These are phyloP conservation scores for Chironomus riparius DNA, from an alignment of 2,888 invertebrate species.

Conservation along the genomic window DNA sequence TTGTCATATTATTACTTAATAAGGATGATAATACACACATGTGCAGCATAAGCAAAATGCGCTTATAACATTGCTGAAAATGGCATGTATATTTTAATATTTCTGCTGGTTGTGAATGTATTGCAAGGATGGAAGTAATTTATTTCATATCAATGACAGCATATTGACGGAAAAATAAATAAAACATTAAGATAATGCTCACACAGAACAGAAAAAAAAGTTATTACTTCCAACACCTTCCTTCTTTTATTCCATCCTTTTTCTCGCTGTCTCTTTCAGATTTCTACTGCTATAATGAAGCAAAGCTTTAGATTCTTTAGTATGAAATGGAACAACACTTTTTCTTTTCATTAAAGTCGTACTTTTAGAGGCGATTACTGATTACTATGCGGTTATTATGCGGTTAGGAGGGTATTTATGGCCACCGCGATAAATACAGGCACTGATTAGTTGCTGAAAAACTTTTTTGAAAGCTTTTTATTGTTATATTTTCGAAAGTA, in stretches of 20 bases:
- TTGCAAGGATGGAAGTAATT: conserved; percentile 6
- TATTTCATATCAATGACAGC: not conserved
- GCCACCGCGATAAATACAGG: too few relatives aligned
- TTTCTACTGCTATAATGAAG: not conserved
- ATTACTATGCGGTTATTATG: too few relatives aligned
- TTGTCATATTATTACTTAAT: too few relatives aligned
- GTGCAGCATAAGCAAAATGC: not conserved
- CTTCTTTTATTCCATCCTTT: not conserved
- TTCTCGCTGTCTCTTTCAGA: not conserved
- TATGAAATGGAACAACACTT: too few relatives aligned
- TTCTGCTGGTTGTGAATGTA: not conserved
- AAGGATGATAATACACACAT: not conserved
- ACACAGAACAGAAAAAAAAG: not conserved
- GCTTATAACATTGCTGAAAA: not conserved
- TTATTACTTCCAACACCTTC: conserved; percentile 11
- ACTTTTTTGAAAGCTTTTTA: too few relatives aligned
- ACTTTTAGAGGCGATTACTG: too few relatives aligned
- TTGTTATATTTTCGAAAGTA: too few relatives aligned
- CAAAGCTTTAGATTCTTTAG: too few relatives aligned
- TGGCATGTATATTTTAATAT: not conserved
- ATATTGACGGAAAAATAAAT: conserved; percentile 10
- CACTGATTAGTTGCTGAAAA: too few relatives aligned
- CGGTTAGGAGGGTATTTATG: too few relatives aligned
- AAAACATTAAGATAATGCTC: conserved; percentile 10
- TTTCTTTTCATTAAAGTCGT: too few relatives aligned